These are phyloP conservation scores for Dipodomys merriami DNA, from an alignment of 2,113 vertebrate species.

Conservation along the genomic window DNA sequence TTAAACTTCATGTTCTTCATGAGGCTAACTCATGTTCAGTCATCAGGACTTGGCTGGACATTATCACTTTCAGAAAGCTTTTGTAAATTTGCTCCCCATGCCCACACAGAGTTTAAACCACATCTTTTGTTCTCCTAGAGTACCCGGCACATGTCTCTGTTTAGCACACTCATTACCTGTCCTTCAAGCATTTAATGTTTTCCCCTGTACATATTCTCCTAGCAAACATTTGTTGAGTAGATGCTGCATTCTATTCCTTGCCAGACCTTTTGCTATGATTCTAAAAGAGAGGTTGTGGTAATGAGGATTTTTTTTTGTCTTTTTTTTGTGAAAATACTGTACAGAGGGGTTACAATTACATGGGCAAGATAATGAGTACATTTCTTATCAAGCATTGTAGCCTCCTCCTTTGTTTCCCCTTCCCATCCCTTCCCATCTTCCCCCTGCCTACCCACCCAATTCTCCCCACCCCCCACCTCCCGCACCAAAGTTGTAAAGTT, in stretches of 20 bases:
- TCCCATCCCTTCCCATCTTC: no score
- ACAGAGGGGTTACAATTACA: no score
- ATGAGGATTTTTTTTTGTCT: background rate
- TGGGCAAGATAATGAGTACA: no score
- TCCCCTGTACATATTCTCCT: background rate
- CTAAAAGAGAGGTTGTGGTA: background rate
- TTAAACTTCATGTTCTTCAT: background rate
- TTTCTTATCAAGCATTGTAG: no score
- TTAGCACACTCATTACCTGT: background rate
- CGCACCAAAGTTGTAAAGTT: no score
- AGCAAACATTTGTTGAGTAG: background rate
- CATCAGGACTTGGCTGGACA: background rate
- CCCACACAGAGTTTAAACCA: background rate
- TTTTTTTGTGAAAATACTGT: no score
- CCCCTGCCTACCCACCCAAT: no score
- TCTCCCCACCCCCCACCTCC: no score
- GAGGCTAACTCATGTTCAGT: background rate
- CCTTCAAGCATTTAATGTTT: background rate
- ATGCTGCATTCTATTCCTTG: background rate
- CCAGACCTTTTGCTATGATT: background rate
- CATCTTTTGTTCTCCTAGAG: background rate
- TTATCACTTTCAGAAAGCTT: background rate
- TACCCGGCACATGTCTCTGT: background rate
- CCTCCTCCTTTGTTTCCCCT: no score
- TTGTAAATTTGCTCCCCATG: background rate